Percentiles rank a stretch among this genome's conserved stretches.
Evolutionary conservation across 2,797 vertebrate species (phyloP).

Genomic region (Lerista edwardsae): DNA sequence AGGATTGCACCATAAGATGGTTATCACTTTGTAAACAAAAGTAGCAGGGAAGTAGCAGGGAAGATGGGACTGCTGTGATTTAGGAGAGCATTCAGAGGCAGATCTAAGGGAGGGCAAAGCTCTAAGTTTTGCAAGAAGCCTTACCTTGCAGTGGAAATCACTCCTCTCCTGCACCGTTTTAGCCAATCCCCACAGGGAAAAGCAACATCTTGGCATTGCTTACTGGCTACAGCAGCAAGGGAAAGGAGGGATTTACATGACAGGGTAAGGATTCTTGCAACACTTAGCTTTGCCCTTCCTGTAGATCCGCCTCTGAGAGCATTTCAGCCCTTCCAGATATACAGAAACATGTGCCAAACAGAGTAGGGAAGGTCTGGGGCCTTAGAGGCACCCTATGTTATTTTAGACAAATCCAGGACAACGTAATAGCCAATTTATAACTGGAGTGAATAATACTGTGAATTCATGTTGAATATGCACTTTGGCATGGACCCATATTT

Average conservation of each 20-base stretch:
- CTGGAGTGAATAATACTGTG: neutral
- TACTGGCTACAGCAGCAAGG: too few relatives aligned
- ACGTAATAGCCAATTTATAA: neutral
- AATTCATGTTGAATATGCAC: neutral
- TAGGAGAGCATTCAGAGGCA: slow-evolving; percentile 44
- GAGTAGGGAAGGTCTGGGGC: neutral
- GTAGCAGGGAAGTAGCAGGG: slow-evolving; percentile 47
- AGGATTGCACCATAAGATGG: too few relatives aligned
- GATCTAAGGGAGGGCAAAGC: too few relatives aligned
- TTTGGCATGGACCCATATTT: neutral
- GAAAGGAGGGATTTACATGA: too few relatives aligned
- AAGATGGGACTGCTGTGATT: slow-evolving; percentile 51
- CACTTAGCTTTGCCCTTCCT: too few relatives aligned
- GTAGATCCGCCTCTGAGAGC: too few relatives aligned
- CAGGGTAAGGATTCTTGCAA: too few relatives aligned
- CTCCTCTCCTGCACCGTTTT: too few relatives aligned
- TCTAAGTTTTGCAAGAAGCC: too few relatives aligned
- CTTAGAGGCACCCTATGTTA: neutral
- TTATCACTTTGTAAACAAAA: slow-evolving; percentile 73
- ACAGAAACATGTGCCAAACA: slow-evolving; percentile 36
- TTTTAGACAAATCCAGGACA: neutral
- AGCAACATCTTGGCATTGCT: too few relatives aligned
- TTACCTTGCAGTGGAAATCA: too few relatives aligned
- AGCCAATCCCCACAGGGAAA: too few relatives aligned
- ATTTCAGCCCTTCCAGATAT: slow-evolving; percentile 33